Evolutionary conservation across 1,140 invertebrate genomes (phyloP).

Genomic region (Lucilia cuprina): DNA sequence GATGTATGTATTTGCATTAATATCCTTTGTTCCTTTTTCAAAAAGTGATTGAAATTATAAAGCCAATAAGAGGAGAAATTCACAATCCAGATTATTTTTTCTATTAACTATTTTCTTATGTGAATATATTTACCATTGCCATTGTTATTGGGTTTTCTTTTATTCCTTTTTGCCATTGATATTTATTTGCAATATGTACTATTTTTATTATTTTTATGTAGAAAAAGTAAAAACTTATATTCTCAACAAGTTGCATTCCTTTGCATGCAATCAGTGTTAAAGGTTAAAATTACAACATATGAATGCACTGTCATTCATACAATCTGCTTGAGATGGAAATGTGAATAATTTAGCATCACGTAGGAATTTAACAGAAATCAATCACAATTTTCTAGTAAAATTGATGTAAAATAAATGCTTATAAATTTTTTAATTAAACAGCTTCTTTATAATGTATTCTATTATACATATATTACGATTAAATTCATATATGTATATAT

Average conservation of each 20-base stretch:
- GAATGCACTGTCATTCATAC: neutral
- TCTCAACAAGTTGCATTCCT: neutral
- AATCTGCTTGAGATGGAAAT: neutral
- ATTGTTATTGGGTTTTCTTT: neutral
- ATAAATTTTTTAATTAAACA: no score
- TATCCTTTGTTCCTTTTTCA: neutral
- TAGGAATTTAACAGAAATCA: neutral
- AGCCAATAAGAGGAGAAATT: neutral
- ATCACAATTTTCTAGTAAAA: no score
- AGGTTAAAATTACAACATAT: neutral
- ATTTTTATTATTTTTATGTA: neutral
- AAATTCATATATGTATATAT: no score
- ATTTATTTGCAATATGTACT: neutral
- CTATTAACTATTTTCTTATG: neutral
- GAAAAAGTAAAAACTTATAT: neutral
- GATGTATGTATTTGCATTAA: neutral
- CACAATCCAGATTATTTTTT: neutral
- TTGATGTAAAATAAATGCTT: no score
- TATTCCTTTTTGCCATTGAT: neutral
- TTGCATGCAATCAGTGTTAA: neutral
- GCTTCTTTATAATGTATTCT: no score
- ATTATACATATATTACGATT: no score
- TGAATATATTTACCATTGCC: neutral
- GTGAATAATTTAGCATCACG: neutral
- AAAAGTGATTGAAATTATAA: neutral